These are phyloP conservation scores for Marasmarcha lunaedactyla DNA, from an alignment of 2,888 invertebrate genomes.

Conservation along the genomic window DNA sequence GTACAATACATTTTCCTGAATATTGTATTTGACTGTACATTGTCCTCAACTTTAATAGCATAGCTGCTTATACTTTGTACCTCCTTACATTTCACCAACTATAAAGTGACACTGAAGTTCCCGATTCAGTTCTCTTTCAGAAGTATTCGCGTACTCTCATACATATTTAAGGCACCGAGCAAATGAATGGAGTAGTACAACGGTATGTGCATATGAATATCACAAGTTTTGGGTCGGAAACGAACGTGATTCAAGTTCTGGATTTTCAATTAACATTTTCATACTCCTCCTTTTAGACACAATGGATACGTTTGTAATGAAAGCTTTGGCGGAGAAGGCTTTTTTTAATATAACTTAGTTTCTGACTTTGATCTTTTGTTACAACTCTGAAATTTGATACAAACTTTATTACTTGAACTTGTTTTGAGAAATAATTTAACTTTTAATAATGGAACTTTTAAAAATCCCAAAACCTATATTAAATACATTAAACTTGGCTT, in stretches of 20 bases:
- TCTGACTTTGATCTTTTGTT: too few relatives aligned
- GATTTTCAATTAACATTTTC: background rate
- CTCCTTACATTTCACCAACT: slow-evolving; percentile 34
- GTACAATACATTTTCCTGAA: slow-evolving; percentile 59
- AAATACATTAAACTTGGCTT: too few relatives aligned
- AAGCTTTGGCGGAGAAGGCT: too few relatives aligned
- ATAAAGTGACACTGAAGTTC: slow-evolving; percentile 28
- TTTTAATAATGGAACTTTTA: too few relatives aligned
- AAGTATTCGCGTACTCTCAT: slow-evolving; percentile 39
- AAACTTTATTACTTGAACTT: too few relatives aligned
- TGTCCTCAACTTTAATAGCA: slow-evolving; percentile 41
- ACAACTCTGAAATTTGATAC: too few relatives aligned
- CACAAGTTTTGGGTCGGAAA: background rate
- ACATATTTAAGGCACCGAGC: slow-evolving; percentile 37
- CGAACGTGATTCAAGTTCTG: background rate
- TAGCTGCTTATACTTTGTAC: slow-evolving; percentile 33
- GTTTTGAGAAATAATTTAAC: too few relatives aligned
- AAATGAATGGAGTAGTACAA: slow-evolving; percentile 32
- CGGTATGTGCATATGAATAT: slow-evolving; percentile 20
- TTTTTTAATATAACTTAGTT: too few relatives aligned
- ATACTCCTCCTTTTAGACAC: too few relatives aligned
- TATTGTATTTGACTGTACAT: slow-evolving; percentile 58
- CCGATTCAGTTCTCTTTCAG: slow-evolving; percentile 23
- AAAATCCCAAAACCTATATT: too few relatives aligned
- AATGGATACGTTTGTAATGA: too few relatives aligned